Evolutionary conservation across 2,888 invertebrate species (phyloP).

Genomic region (Gasteruption jaculator): DNA sequence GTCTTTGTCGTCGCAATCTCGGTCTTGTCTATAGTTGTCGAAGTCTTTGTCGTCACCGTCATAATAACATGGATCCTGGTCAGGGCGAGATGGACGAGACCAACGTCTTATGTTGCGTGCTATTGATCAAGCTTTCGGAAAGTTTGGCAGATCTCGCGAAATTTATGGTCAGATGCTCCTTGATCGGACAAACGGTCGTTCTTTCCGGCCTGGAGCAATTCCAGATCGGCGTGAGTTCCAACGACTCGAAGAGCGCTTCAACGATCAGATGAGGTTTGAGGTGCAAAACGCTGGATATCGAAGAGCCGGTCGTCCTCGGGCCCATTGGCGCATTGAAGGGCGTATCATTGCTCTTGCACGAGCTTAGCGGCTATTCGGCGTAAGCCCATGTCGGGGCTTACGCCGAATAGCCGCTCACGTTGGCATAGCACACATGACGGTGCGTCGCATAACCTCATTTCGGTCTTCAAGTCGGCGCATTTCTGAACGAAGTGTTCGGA

Average conservation of each 20-base stretch:
- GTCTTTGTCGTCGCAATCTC: too few relatives aligned
- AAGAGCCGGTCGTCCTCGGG: constrained; percentile 9
- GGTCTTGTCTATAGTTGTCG: too few relatives aligned
- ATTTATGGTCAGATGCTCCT: too few relatives aligned
- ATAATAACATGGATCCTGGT: constrained; percentile 9
- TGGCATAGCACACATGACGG: constrained; percentile 13
- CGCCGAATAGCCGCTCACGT: constrained; percentile 15
- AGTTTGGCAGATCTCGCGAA: too few relatives aligned
- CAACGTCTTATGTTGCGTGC: constrained; percentile 13
- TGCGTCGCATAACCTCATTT: constrained; percentile 35
- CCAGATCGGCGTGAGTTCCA: constrained; percentile 18
- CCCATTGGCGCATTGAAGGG: constrained; percentile 17
- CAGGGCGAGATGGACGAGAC: constrained; percentile 11
- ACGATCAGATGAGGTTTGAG: constrained; percentile 16
- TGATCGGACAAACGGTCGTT: too few relatives aligned
- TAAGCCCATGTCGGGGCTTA: too few relatives aligned
- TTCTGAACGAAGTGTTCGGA: constrained; percentile 22
- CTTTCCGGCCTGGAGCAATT: constrained; percentile 5
- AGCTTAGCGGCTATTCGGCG: constrained; percentile 14
- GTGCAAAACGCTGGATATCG: constrained; percentile 14
- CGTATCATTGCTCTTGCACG: constrained; percentile 15
- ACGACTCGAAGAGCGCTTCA: constrained; percentile 17
- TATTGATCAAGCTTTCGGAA: too few relatives aligned
- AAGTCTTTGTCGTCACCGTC: constrained; percentile 6
- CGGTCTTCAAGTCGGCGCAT: constrained; percentile 18